phyloP scores from a whole-genome alignment of 2,888 invertebrate species.

The Orthosia cruda region DNA sequence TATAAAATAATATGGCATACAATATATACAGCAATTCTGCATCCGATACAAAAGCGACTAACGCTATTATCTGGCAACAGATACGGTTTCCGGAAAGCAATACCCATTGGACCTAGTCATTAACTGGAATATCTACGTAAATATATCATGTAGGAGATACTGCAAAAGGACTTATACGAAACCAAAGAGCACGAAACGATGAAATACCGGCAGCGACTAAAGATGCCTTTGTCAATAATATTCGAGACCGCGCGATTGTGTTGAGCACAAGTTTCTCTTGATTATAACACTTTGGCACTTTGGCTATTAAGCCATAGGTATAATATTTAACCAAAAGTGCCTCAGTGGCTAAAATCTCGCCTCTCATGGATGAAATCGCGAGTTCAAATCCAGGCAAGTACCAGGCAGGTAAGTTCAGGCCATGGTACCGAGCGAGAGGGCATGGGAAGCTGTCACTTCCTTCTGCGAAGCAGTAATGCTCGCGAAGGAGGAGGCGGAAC shows the following conservation, averaged over 20 bases:
- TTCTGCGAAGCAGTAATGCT: too few species aligned
- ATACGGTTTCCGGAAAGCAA: conserved; percentile 33
- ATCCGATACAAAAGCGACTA: conserved; percentile 21
- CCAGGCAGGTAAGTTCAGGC: too few species aligned
- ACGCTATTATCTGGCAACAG: conserved; percentile 47
- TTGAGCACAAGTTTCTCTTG: neutral
- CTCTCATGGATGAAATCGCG: too few species aligned
- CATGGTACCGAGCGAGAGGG: too few species aligned
- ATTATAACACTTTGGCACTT: too few species aligned
- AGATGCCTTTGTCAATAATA: neutral
- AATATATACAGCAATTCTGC: conserved; percentile 7
- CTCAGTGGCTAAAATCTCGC: too few species aligned
- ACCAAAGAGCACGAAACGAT: neutral
- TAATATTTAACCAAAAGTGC: too few species aligned
- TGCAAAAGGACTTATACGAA: conserved; percentile 27
- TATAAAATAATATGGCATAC: conserved; percentile 19
- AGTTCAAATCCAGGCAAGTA: too few species aligned
- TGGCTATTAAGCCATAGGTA: too few species aligned
- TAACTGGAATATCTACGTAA: conserved; percentile 35
- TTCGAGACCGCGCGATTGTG: neutral
- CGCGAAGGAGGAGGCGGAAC: too few species aligned
- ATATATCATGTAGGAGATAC: conserved; percentile 49
- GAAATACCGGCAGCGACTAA: neutral
- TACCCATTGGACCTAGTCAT: conserved; percentile 53
- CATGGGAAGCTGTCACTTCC: too few species aligned